These are phyloP conservation scores for Dendroctonus valens DNA, from an alignment of 1,140 invertebrate genomes.

Conservation along the genomic window DNA sequence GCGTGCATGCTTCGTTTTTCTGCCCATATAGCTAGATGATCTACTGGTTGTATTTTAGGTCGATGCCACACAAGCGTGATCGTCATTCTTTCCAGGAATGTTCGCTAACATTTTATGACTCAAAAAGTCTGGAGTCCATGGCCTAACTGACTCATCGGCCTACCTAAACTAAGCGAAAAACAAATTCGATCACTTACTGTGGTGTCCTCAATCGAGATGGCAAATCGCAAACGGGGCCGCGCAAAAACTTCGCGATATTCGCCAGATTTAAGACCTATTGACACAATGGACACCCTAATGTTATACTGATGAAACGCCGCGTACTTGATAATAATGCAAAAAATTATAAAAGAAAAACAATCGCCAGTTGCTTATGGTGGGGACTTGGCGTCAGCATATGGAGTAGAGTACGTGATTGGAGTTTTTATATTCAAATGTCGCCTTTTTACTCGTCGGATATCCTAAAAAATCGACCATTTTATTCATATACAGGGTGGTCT, in stretches of 20 bases:
- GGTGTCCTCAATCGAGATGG: background rate
- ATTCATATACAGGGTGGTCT: no score
- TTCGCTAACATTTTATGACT: no score
- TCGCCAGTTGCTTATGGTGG: constrained; percentile 23
- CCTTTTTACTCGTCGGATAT: constrained; percentile 26
- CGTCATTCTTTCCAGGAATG: background rate
- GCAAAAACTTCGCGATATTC: background rate
- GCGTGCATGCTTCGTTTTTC: background rate
- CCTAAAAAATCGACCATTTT: constrained; percentile 8
- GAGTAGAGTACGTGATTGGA: constrained; percentile 18
- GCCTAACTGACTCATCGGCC: no score
- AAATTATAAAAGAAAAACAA: constrained; percentile 33
- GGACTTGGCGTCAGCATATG: constrained; percentile 31
- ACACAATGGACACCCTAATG: constrained; percentile 15
- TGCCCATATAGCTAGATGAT: no score
- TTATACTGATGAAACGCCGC: constrained; percentile 13
- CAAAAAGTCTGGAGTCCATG: no score
- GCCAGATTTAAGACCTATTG: constrained; percentile 18
- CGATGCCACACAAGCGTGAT: background rate
- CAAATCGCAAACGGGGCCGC: background rate
- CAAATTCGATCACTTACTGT: constrained; percentile 5
- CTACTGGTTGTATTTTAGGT: constrained; percentile 5
- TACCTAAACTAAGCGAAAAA: background rate
- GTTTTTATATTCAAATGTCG: constrained; percentile 18
- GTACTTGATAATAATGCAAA: constrained; percentile 24